These are phyloP conservation scores for Chaetophractus vellerosus DNA, from an alignment of 2,797 vertebrate genomes.

Conservation along the genomic window DNA sequence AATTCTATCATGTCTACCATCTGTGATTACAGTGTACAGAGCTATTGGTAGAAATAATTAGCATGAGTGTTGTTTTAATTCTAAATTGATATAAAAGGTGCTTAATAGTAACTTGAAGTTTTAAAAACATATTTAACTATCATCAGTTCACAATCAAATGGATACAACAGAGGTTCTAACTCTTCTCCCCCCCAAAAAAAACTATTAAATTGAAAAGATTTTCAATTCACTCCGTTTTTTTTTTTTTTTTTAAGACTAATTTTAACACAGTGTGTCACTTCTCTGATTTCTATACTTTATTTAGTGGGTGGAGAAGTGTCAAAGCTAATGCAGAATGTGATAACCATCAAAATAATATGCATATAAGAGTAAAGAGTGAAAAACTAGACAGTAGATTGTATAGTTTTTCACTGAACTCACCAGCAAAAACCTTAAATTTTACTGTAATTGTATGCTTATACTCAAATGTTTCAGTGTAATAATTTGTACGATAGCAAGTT, in stretches of 20 bases:
- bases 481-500: slow-evolving; percentile 35
- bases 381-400: slow-evolving; percentile 6
- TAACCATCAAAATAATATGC: slow-evolving; percentile 30
- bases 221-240: neutral
- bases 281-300: slow-evolving; percentile 37
- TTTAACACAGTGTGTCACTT: slow-evolving; percentile 59
- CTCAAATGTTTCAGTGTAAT: neutral
- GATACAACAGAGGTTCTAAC: slow-evolving; percentile 2
- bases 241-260: slow-evolving; percentile 29
- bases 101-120: slow-evolving; percentile 46
- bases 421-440: slow-evolving; percentile 61
- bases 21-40: neutral
- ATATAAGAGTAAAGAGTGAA: slow-evolving; percentile 40
- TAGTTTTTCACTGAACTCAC: slow-evolving; percentile 50
- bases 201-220: slow-evolving; percentile 8
- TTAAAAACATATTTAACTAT: slow-evolving; percentile 25
- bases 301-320: neutral
- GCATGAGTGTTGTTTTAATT: slow-evolving; percentile 26
- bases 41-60: slow-evolving; percentile 52
- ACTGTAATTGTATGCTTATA: slow-evolving; percentile 53
- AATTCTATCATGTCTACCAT: neutral
- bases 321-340: slow-evolving; percentile 51
- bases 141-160: neutral
- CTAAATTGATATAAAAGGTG: slow-evolving; percentile 1
- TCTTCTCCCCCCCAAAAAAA: slow-evolving; percentile 43